Conservation (phyloP, 23 tunicate genomes). For the Botrylloides violaceus region DNA sequence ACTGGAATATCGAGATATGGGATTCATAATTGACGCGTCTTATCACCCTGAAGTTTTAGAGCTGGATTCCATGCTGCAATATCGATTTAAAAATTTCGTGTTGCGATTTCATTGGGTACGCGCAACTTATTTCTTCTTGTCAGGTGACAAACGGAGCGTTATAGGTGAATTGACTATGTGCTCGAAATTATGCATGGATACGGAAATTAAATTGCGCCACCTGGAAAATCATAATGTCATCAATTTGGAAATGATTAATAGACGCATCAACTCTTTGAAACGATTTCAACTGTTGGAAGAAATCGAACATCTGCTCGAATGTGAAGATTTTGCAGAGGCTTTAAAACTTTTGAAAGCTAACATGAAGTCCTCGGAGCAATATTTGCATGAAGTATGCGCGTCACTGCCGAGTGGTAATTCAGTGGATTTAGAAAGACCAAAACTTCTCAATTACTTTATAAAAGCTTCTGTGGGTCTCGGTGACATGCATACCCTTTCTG, state of each 20-base stretch:
- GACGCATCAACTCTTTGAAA: conserved; percentile 3
- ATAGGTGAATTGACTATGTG: conserved; percentile 12
- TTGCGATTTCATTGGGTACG: conserved; percentile 21
- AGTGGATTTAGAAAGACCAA: neutral
- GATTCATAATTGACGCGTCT: conserved; percentile 9
- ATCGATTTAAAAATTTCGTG: conserved; percentile 5
- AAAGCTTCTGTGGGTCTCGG: conserved; percentile 2
- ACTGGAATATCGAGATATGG: conserved; percentile 10
- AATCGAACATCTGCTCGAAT: conserved; percentile 4
- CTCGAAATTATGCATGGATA: neutral
- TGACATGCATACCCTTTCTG: neutral
- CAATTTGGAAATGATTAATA: neutral
- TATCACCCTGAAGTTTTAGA: conserved; percentile 12
- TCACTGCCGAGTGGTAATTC: neutral
- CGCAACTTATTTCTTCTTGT: conserved; percentile 7
- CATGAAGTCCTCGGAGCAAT: neutral
- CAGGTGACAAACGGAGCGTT: conserved; percentile 7
- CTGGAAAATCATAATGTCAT: neutral
- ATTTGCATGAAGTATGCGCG: too few species aligned
- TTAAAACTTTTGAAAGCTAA: neutral
- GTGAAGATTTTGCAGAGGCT: conserved; percentile 7
- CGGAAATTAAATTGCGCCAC: neutral
- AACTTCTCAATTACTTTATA: neutral
- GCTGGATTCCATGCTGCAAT: conserved; percentile 4
- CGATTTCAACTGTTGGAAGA: conserved; percentile 11